A percentile compares a stretch with the other conserved stretches of the same genome.
Conservation (phyloP, 2,113 vertebrate genomes). For the Rhombomys opimus region DNA sequence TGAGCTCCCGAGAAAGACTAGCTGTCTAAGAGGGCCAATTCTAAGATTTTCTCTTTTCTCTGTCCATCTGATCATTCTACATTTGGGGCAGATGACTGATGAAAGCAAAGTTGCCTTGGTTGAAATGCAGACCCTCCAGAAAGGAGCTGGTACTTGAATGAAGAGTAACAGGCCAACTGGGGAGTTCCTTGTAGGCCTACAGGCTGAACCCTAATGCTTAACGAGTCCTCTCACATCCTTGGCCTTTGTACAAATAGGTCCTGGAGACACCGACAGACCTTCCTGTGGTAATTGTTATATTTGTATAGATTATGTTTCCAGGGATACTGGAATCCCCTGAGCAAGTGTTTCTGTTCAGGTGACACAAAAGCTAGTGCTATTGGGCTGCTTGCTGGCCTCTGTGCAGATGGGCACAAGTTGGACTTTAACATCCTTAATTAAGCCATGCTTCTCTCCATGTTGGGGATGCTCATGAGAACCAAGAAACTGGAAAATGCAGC, state of each 20-base stretch:
- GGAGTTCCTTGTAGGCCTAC: neutral
- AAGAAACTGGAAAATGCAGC: neutral
- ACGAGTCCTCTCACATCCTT: neutral
- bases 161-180: neutral
- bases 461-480: neutral
- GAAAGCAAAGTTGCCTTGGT: neutral
- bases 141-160: neutral
- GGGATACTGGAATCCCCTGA: neutral
- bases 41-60: neutral
- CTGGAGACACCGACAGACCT: neutral
- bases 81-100: neutral
- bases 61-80: neutral
- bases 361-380: neutral
- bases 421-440: neutral
- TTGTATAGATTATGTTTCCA: neutral
- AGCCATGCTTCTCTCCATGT: neutral
- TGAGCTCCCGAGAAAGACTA: neutral
- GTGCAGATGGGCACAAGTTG: neutral
- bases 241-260: neutral
- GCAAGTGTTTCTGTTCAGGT: neutral
- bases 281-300: neutral
- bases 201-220: neutral
- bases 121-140: neutral
- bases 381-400: neutral
- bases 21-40: neutral